Evolutionary conservation across 2,888 invertebrate genomes (phyloP).

Genomic region (Pachliopta kotzebuea): DNA sequence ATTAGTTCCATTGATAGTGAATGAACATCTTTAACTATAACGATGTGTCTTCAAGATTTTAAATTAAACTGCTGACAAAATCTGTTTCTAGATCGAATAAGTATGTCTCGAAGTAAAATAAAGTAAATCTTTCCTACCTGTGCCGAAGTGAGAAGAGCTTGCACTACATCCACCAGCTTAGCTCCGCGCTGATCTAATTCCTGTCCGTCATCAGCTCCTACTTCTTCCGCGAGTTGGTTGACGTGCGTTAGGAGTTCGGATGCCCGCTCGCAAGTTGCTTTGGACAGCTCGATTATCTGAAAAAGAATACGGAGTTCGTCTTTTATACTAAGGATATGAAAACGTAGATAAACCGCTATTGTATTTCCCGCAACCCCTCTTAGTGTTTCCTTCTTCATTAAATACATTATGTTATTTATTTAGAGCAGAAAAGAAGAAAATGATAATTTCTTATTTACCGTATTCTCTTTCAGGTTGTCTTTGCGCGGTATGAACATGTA

Average conservation of each 20-base stretch:
- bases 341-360: too few relatives aligned
- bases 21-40: too few relatives aligned
- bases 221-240: conserved; percentile 37
- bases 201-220: conserved; percentile 37
- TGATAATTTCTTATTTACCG: conserved; percentile 28
- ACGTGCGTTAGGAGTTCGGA: conserved; percentile 42
- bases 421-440: too few relatives aligned
- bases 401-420: too few relatives aligned
- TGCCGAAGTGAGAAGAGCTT: conserved; percentile 44
- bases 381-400: too few relatives aligned
- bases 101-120: too few relatives aligned
- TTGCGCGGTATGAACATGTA: conserved; percentile 35
- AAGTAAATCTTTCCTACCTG: conserved; percentile 39
- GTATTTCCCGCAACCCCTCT: too few relatives aligned
- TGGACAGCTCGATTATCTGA: conserved; percentile 41
- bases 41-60: too few relatives aligned
- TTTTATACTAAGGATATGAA: too few relatives aligned
- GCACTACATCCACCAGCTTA: conserved; percentile 43
- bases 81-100: too few relatives aligned
- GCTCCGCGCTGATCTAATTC: conserved; percentile 39
- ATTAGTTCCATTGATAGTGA: too few relatives aligned
- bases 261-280: conserved; percentile 41
- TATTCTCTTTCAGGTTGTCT: conserved; percentile 34
- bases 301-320: not conserved
- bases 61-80: too few relatives aligned